A percentile compares a stretch with the other conserved stretches of the same genome.
Conservation (phyloP, 2,888 invertebrate species). For the Ochropleura leucogaster region DNA sequence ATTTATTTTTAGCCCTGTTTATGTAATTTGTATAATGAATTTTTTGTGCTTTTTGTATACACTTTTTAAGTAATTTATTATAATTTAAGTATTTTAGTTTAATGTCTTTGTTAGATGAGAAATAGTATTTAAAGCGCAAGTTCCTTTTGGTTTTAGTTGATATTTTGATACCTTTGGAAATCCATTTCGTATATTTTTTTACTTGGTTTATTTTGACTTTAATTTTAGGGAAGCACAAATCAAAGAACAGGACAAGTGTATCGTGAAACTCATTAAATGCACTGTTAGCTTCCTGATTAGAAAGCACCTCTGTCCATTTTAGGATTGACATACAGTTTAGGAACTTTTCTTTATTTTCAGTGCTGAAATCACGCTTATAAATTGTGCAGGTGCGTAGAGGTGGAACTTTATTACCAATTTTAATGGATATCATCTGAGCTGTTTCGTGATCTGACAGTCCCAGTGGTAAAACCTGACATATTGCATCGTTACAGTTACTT, state of each 20-base stretch:
- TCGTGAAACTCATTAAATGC: background rate
- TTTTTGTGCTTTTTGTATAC: background rate
- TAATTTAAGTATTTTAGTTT: conserved; percentile 3
- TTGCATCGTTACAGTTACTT: conserved; percentile 6
- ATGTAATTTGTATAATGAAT: background rate
- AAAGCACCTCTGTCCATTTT: background rate
- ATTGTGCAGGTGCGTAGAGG: background rate
- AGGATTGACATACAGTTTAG: background rate
- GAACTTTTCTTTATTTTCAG: background rate
- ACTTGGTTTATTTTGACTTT: background rate
- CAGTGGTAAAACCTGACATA: conserved; percentile 1
- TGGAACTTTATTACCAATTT: background rate
- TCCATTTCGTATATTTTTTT: background rate
- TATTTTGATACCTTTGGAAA: too few species aligned
- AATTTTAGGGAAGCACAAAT: background rate
- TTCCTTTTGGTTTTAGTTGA: background rate
- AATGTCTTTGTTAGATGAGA: background rate
- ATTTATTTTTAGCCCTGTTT: conserved; percentile 3
- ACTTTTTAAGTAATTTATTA: conserved; percentile 8
- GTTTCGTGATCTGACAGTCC: background rate
- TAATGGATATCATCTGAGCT: background rate
- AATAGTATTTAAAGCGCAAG: conserved; percentile 10
- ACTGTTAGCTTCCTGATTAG: background rate
- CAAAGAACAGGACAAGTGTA: background rate
- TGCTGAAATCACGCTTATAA: background rate